These are phyloP conservation scores for Ataeniobius toweri DNA, from an alignment of 2,797 vertebrate genomes.

Conservation along the genomic window DNA sequence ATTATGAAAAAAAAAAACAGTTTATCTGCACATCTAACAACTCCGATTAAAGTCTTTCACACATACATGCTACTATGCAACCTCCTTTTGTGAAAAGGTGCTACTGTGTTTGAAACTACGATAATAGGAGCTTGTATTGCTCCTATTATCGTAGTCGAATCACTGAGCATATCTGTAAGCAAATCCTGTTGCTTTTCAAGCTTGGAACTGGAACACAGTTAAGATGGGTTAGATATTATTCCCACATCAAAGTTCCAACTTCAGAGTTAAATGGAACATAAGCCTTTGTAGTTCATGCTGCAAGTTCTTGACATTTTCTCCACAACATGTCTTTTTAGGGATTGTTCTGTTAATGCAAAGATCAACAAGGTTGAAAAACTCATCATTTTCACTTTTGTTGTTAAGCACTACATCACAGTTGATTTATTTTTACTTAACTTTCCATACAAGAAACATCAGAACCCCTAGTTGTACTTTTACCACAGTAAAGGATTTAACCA, in stretches of 20 bases:
- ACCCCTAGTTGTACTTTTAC: not conserved
- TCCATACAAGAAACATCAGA: not conserved
- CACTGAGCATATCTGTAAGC: not conserved
- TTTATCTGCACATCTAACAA: not conserved
- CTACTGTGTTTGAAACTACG: not conserved
- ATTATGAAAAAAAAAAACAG: not conserved
- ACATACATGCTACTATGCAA: too few species aligned
- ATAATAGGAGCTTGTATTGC: not conserved
- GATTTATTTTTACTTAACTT: not conserved
- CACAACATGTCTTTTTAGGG: not conserved
- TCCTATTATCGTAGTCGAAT: too few species aligned
- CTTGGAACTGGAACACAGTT: not conserved
- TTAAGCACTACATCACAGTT: not conserved
- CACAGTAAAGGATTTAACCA: conserved; percentile 36
- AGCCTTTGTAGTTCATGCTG: not conserved
- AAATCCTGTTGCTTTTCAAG: not conserved
- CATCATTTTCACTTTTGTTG: not conserved
- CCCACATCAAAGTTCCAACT: too few species aligned
- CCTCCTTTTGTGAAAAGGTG: not conserved
- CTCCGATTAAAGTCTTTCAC: not conserved
- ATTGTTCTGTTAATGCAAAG: not conserved
- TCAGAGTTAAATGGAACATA: too few species aligned
- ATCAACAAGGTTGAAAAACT: not conserved
- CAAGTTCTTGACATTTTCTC: not conserved
- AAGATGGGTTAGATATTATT: not conserved